Conservation (phyloP, 2,888 invertebrate species). For the Apotomis turbidana region DNA sequence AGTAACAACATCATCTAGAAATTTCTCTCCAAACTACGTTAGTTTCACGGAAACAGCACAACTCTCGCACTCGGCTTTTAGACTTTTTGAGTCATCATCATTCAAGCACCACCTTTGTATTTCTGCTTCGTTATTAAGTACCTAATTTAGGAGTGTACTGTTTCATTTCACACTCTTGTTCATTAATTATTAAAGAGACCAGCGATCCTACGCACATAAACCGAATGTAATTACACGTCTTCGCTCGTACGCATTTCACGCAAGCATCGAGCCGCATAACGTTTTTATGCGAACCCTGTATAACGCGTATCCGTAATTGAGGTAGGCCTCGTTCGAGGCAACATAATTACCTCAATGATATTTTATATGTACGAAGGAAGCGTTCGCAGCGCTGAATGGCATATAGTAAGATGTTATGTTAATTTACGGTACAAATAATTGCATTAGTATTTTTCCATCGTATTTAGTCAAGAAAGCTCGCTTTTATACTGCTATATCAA, state of each 20-base stretch:
- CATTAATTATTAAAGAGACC: slow-evolving; percentile 7
- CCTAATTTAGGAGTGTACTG: neutral
- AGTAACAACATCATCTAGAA: too few species aligned
- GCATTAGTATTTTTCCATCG: too few species aligned
- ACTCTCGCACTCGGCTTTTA: neutral
- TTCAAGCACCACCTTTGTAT: neutral
- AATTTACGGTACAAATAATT: too few species aligned
- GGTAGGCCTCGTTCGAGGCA: slow-evolving; percentile 18
- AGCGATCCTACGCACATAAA: neutral
- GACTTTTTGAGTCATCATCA: neutral
- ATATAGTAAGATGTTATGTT: too few species aligned
- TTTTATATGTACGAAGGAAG: slow-evolving; percentile 15
- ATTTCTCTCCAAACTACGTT: too few species aligned
- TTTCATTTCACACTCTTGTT: slow-evolving; percentile 1
- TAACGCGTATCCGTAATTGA: slow-evolving; percentile 30
- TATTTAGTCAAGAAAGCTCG: too few species aligned
- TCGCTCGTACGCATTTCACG: slow-evolving; percentile 35
- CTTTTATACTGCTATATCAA: too few species aligned
- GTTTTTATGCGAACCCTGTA: slow-evolving; percentile 31
- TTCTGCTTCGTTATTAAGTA: neutral
- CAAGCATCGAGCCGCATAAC: slow-evolving; percentile 26
- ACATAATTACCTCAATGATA: slow-evolving; percentile 23
- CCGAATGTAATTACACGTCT: slow-evolving; percentile 29
- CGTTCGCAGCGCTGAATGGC: neutral
- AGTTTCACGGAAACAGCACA: too few species aligned